Evolutionary conservation across 2,113 vertebrate species (phyloP).

Genomic region (Platycercus adscitus): DNA sequence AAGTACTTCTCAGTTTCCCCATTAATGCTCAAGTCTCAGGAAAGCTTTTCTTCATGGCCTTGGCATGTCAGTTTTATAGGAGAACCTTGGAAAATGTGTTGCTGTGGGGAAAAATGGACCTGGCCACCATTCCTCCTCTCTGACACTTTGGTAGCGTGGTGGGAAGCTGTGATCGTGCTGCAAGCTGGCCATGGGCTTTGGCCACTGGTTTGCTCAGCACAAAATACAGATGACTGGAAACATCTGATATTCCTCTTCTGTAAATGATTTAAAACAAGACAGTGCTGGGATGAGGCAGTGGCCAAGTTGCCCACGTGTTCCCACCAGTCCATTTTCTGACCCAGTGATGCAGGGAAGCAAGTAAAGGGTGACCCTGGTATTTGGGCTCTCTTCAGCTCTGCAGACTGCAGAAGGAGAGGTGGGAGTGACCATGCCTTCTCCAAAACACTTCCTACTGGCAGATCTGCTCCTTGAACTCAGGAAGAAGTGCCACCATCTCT

Average conservation of each 20-base stretch:
- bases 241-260: background rate
- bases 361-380: background rate
- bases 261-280: background rate
- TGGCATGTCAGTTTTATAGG: background rate
- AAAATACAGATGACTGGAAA: background rate
- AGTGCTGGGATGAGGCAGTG: background rate
- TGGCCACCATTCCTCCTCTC: background rate
- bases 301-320: background rate
- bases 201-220: background rate
- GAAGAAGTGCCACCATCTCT: background rate
- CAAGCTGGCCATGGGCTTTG: background rate
- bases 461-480: background rate
- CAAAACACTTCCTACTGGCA: background rate
- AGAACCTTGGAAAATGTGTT: constrained; percentile 59
- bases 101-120: background rate
- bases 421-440: background rate
- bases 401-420: background rate
- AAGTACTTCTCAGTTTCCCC: constrained; percentile 22
- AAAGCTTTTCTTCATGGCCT: constrained; percentile 4
- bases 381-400: background rate
- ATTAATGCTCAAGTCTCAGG: background rate
- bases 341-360: background rate
- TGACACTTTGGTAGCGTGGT: background rate
- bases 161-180: background rate
- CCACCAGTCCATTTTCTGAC: background rate